Conservation (phyloP, 2,797 vertebrate species). For the Hippopotamyrus pictus region DNA sequence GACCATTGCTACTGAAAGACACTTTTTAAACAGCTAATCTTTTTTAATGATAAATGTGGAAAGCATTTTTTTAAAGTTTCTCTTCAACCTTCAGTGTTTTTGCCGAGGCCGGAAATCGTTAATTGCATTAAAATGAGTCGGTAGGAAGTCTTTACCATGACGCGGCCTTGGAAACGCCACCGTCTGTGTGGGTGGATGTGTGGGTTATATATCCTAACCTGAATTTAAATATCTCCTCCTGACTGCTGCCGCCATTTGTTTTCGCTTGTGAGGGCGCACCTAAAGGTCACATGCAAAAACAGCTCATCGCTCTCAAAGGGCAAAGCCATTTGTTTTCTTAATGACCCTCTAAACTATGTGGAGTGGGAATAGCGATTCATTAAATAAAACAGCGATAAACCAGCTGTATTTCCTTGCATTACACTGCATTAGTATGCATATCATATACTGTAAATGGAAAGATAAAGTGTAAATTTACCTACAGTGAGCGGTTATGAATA, state of each 20-base stretch:
- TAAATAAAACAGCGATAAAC: slow-evolving; percentile 12
- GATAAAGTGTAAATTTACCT: neutral
- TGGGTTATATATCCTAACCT: neutral
- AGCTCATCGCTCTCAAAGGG: slow-evolving; percentile 25
- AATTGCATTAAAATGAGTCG: neutral
- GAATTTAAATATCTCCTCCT: neutral
- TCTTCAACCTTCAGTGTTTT: neutral
- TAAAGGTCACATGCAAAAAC: slow-evolving; percentile 19
- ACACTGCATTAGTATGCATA: neutral
- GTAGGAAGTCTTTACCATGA: neutral
- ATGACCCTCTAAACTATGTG: slow-evolving; percentile 18
- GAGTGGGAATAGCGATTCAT: neutral
- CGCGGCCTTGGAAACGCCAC: neutral
- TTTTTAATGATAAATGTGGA: neutral
- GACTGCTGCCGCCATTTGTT: neutral
- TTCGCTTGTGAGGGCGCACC: neutral
- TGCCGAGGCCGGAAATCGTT: neutral
- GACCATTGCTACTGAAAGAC: neutral
- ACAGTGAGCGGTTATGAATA: neutral
- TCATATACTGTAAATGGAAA: neutral
- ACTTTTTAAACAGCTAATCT: neutral
- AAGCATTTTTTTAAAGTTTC: neutral
- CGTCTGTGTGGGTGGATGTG: neutral
- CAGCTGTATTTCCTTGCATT: neutral
- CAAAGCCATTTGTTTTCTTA: slow-evolving; percentile 23